Conservation (phyloP, 1,140 invertebrate species). For the Rhagoletis zephyria region DNA sequence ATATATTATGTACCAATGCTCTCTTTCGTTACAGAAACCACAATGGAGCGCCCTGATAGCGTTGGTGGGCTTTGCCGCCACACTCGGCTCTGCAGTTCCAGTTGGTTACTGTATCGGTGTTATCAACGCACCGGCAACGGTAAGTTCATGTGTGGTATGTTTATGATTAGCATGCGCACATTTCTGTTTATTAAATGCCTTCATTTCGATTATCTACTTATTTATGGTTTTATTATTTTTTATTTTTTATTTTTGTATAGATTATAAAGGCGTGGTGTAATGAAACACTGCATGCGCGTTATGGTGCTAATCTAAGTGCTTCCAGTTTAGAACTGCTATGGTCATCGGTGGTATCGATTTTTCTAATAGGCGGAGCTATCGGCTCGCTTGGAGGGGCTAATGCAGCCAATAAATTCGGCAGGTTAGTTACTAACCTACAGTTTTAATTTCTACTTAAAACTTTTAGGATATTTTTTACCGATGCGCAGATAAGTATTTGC, state of each 20-base stretch:
- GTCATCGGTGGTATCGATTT: conserved; percentile 86
- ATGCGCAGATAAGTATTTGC: too few species aligned
- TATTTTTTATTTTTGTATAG: conserved; percentile 74
- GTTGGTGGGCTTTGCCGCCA: conserved; percentile 75
- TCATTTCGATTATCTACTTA: neutral
- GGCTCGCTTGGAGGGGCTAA: conserved; percentile 82
- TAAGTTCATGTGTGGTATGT: conserved; percentile 70
- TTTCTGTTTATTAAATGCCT: conserved; percentile 35
- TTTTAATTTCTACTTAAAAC: too few species aligned
- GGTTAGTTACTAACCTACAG: conserved; percentile 73
- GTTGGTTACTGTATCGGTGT: conserved; percentile 93
- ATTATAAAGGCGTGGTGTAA: conserved; percentile 83
- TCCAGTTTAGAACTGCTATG: conserved; percentile 81
- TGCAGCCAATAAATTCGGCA: conserved; percentile 82
- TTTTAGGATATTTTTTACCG: too few species aligned
- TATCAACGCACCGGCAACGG: conserved; percentile 86
- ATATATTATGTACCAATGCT: neutral
- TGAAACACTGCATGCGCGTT: conserved; percentile 78
- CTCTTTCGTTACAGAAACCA: conserved; percentile 59
- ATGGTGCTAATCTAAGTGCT: conserved; percentile 75
- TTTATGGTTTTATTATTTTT: conserved; percentile 14
- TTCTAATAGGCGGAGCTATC: conserved; percentile 84
- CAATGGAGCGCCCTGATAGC: conserved; percentile 65
- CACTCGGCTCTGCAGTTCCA: conserved; percentile 86
- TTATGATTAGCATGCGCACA: neutral